Evolutionary conservation across 1,140 invertebrate genomes (phyloP).

Genomic region (Heliconius congener): DNA sequence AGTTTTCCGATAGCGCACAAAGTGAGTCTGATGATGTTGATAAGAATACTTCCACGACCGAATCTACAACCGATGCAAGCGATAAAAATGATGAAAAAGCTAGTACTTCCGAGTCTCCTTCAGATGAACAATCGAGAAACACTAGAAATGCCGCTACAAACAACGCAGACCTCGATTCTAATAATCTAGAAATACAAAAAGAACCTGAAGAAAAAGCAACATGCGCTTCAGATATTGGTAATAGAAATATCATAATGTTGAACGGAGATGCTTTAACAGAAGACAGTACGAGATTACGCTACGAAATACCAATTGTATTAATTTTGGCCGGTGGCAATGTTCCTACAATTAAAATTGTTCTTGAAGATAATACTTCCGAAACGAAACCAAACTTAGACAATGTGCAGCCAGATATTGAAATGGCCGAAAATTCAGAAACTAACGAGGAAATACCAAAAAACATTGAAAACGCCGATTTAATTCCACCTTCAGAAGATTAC

Average conservation of each 20-base stretch:
- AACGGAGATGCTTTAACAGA: slow-evolving; percentile 23
- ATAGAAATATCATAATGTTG: slow-evolving; percentile 20
- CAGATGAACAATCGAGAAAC: slow-evolving; percentile 38
- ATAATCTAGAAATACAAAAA: not conserved
- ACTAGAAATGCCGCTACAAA: slow-evolving; percentile 23
- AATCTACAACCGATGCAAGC: slow-evolving; percentile 15
- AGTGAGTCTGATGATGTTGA: slow-evolving; percentile 3
- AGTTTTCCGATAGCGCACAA: slow-evolving; percentile 15
- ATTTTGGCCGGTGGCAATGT: slow-evolving; percentile 23
- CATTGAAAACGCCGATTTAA: not conserved
- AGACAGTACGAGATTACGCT: slow-evolving; percentile 15
- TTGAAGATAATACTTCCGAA: slow-evolving; percentile 11
- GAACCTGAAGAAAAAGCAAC: slow-evolving; percentile 18
- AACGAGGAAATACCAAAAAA: not conserved
- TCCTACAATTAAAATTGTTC: slow-evolving; percentile 33
- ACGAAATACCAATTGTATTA: slow-evolving; percentile 27
- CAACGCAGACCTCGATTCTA: not conserved
- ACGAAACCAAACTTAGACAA: not conserved
- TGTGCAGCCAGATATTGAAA: not conserved
- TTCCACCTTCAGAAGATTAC: slow-evolving; percentile 8
- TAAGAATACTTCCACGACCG: not conserved
- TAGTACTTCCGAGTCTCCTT: slow-evolving; percentile 26
- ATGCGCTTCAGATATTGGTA: slow-evolving; percentile 1
- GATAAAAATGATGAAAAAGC: slow-evolving; percentile 23
- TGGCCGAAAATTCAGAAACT: not conserved